Evolutionary conservation across 1,140 invertebrate species (phyloP).

Genomic region (Trichonephila clavipes): DNA sequence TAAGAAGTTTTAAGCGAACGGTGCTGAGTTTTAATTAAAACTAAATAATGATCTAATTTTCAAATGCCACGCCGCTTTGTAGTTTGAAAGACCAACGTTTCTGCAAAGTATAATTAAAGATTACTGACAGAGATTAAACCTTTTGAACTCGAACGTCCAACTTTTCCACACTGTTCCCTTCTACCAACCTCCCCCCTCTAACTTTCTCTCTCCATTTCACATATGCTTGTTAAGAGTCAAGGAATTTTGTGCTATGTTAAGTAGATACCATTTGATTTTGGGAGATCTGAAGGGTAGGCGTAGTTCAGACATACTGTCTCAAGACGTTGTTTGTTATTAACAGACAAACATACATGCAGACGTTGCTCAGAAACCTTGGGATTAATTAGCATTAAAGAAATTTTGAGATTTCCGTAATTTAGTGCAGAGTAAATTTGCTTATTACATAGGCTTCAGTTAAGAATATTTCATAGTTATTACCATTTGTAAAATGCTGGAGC

Average conservation of each 20-base stretch:
- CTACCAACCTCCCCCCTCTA: background rate
- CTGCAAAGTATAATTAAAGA: slow-evolving; percentile 75
- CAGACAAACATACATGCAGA: background rate
- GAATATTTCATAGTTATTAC: no score
- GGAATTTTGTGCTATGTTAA: background rate
- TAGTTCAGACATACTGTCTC: background rate
- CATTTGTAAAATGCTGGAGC: no score
- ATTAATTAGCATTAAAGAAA: background rate
- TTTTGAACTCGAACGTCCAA: slow-evolving; percentile 40
- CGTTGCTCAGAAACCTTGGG: background rate
- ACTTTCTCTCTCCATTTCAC: background rate
- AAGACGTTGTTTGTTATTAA: background rate
- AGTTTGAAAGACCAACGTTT: slow-evolving; percentile 47
- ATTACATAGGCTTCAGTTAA: no score
- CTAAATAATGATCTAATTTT: slow-evolving; percentile 77
- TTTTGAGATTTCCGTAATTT: background rate
- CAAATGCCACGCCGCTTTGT: slow-evolving; percentile 61
- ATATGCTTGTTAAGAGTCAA: background rate
- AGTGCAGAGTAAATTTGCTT: no score
- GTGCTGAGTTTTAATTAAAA: slow-evolving; percentile 74
- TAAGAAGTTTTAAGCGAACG: slow-evolving; percentile 74
- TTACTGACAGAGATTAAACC: slow-evolving; percentile 73
- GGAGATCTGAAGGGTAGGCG: background rate
- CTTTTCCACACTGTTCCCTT: background rate
- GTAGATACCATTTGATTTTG: background rate